phyloP scores from a whole-genome alignment of 2,888 invertebrate genomes.

The Lumbricus terrestris region DNA sequence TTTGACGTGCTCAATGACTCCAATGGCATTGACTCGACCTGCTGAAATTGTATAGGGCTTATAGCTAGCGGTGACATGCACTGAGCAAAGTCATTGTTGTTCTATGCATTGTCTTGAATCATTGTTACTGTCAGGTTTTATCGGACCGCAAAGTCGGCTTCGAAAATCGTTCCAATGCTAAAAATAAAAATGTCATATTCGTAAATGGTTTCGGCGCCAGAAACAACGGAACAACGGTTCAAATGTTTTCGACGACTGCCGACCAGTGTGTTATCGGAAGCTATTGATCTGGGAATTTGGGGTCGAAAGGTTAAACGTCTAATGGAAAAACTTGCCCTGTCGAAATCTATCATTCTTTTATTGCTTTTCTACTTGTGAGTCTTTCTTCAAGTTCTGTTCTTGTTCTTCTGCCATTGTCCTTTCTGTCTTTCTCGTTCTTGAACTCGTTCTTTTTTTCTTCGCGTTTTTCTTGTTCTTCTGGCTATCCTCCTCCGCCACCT shows the following conservation, averaged over 20 bases:
- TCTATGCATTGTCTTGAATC: not conserved
- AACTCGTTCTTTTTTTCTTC: not conserved
- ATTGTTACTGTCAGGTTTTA: not conserved
- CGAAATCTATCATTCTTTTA: too few relatives aligned
- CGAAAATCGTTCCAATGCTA: not conserved
- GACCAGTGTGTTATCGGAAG: not conserved
- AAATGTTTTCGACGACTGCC: not conserved
- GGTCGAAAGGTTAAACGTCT: not conserved
- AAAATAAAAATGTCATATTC: constrained; percentile 3
- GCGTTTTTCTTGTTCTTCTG: too few relatives aligned
- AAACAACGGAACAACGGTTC: not conserved
- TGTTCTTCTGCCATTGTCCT: not conserved
- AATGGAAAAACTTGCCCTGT: too few relatives aligned
- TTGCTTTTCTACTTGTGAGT: not conserved
- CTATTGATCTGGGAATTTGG: not conserved
- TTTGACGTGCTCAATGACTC: too few relatives aligned
- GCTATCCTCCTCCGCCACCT: not conserved
- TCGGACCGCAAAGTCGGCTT: not conserved
- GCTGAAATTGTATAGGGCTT: too few relatives aligned
- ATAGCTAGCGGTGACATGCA: too few relatives aligned
- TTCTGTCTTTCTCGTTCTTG: not conserved
- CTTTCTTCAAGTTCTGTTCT: not conserved
- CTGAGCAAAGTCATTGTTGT: not conserved
- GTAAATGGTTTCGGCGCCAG: not conserved
- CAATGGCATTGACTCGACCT: too few relatives aligned